Evolutionary conservation across 2,797 vertebrate genomes (phyloP), one percentile per base, ranked within the genome.

Genomic region (Pangasius larnaudii): DNA sequence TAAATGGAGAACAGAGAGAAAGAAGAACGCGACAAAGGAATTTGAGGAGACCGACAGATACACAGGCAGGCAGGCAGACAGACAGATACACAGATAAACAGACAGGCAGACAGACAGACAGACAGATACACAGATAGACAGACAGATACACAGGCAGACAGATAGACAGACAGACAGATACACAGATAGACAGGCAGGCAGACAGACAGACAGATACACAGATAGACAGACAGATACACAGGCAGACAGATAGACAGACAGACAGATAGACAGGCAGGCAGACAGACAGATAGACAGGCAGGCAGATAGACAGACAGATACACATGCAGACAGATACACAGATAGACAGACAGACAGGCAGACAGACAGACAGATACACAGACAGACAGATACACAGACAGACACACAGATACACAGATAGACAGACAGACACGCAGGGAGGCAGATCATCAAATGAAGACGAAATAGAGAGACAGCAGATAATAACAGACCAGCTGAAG

Each of bases 21-120:
- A 78, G 46, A 74, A 88, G 7, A 88, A 42, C 86, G n/a, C 49
- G 30, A 72, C 18, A 49, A 10, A 85, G 22, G 85, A 53, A 53
- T 53, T 42, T 49, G n/a, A 51, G 51, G 16, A 79, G 77, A 78
- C 46, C 5, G 30, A 19, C 51, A 79, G 67, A 8, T n/a, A 27
- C 22, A 49, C 30, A 67, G 27, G 51, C 11, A 71, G 0, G 19
- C 5, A 5, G 10, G 30, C 49, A 49, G 16, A 22, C 27, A 30
- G 9, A n/a, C 2, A 63, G 27, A n/a, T 0, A 67, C 11, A 13
- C 27, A 13, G 22, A 46, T 9, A 16, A 0, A 2, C 42, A 46
- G 42, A 0, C 42, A 46, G 42, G 5, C 42, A 46, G 42, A 42
- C 4, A n/a, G 10, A 46, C 36, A 46, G 0, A 6, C 67, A 71